phyloP scores from a whole-genome alignment of 1,140 invertebrate species.

The Panagrolaimus sp. region DNA sequence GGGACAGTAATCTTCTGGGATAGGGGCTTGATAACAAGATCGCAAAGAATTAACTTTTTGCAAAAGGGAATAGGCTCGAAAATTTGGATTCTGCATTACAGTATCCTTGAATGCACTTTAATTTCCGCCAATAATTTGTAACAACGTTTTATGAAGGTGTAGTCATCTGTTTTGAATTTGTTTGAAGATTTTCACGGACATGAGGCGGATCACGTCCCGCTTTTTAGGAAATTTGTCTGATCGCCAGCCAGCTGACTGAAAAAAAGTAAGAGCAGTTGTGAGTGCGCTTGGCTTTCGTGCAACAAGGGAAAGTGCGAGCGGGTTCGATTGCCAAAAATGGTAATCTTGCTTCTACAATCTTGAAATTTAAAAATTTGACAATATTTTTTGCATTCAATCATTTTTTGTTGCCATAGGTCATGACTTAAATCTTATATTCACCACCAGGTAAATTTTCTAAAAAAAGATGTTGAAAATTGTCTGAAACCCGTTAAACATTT shows the following conservation, averaged over 20 bases:
- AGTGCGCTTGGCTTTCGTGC: no score
- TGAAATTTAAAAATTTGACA: conserved; percentile 59
- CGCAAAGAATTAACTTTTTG: conserved; percentile 55
- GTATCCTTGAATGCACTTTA: not conserved
- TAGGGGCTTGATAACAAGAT: conserved; percentile 59
- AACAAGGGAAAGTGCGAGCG: no score
- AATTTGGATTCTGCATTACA: not conserved
- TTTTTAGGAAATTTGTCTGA: no score
- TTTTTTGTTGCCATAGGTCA: conserved; percentile 76
- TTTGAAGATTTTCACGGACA: conserved; percentile 68
- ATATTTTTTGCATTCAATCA: conserved; percentile 72
- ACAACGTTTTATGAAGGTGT: conserved; percentile 45
- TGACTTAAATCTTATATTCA: conserved; percentile 48
- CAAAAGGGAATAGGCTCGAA: conserved; percentile 48
- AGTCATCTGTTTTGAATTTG: conserved; percentile 64
- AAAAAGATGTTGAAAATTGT: no score
- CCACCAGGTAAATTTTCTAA: conserved; percentile 45
- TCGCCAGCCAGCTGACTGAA: no score
- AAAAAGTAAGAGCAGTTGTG: no score
- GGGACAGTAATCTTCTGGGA: conserved; percentile 62
- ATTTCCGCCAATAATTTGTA: conserved; percentile 46
- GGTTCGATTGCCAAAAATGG: conserved; percentile 75
- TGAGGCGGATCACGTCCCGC: conserved; percentile 69
- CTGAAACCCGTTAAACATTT: no score
- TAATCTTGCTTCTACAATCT: conserved; percentile 80